Conservation (phyloP, 1,140 invertebrate genomes). For the Drosophila gunungcola region DNA sequence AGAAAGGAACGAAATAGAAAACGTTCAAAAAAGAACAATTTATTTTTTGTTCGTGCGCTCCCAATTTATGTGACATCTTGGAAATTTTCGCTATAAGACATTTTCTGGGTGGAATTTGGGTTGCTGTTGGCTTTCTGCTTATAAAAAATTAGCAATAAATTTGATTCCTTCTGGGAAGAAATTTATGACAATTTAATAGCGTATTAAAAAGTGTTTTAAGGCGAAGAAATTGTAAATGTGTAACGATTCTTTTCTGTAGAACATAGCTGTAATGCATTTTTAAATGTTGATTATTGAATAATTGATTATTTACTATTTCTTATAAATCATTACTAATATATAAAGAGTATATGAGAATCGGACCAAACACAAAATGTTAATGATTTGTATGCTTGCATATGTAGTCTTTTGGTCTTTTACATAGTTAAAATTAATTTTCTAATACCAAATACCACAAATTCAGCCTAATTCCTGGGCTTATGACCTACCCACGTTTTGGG, state of each 20-base stretch:
- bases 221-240: background rate
- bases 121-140: conserved; percentile 41
- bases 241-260: background rate
- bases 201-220: background rate
- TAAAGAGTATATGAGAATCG: no score
- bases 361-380: no score
- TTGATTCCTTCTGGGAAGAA: conserved; percentile 1
- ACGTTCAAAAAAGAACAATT: conserved; percentile 17
- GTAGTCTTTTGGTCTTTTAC: no score
- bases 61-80: conserved; percentile 72
- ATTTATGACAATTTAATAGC: conserved; percentile 36
- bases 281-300: no score
- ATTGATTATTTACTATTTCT: no score
- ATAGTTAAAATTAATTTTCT: no score
- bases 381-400: no score
- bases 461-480: background rate
- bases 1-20: conserved; percentile 10
- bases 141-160: conserved; percentile 34
- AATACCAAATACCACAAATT: background rate
- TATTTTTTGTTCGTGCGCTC: conserved; percentile 49
- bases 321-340: no score
- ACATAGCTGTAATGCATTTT: no score
- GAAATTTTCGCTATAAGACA: conserved; percentile 35
- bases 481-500: conserved; percentile 5
- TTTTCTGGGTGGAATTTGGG: conserved; percentile 21